Evolutionary conservation across 1,140 invertebrate species (phyloP), one percentile per base, ranked within the genome.

Genomic region (Cyclina sinensis): DNA sequence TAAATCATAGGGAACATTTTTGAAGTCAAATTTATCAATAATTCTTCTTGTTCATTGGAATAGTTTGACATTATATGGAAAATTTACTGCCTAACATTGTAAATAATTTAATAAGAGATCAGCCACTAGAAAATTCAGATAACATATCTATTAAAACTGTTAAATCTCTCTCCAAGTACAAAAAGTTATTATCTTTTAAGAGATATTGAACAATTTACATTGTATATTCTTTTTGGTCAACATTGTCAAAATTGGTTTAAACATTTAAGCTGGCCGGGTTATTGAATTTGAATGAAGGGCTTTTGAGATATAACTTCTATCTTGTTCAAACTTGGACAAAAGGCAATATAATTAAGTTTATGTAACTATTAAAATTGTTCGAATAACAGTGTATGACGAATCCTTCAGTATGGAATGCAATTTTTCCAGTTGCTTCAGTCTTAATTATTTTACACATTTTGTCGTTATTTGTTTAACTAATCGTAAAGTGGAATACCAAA

Each of bases 401-500:
- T 35, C 68, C n/a, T 48, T 11, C 32, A 14, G 14, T 27, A 0
- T 35, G 74, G 74, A 78, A 54, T 78, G 48, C 74, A 57, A 30
- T 30, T 78, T 39, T 78, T 46, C 37, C 54, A 81, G 46, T 81
- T 39, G n/a, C 21, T 59, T 39, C 9, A 30, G 51, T 84, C 48
- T 48, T 54, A 84, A 84, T 84, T 84, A 73, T 84, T 84, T 84
- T 73, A 73, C 46, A 73, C 46, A 54, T 84, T n/a, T 68, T 68
- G 32, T 73, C 32, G 62, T 73, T 54, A 54, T 73, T 73, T 84
- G 82, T 84, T 81, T 81, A 81, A 81, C 79, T 43, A 81, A 62
- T 39, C 54, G 43, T 81, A 65, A 57, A 62, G 30, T 21, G n/a
- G 35, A 83, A 83, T 83, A 83, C 80, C 80, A 48, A 73, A 84